Conservation (phyloP, 2,888 invertebrate genomes). For the Napeogenes sylphis region DNA sequence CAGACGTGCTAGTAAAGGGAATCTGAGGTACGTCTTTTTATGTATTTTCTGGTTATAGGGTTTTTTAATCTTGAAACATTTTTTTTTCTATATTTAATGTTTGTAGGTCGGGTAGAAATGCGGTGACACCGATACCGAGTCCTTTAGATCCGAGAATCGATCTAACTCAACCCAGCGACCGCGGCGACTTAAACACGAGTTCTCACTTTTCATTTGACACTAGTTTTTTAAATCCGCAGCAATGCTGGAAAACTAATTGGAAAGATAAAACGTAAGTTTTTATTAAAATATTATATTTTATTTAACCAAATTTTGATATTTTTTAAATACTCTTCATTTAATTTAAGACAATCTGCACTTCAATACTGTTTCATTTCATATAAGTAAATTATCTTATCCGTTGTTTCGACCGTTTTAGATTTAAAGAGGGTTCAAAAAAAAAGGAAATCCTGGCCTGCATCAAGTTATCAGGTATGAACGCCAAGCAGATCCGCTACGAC, state of each 20-base stretch:
- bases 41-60: neutral
- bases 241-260: conserved; percentile 67
- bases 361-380: neutral
- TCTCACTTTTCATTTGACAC: conserved; percentile 57
- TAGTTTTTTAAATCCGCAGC: conserved; percentile 40
- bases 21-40: conserved; percentile 45
- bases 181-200: conserved; percentile 27
- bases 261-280: conserved; percentile 62
- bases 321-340: no score
- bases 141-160: conserved; percentile 36
- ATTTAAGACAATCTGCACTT: no score
- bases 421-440: conserved; percentile 60
- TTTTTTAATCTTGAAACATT: neutral
- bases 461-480: conserved; percentile 67
- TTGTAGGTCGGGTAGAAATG: conserved; percentile 52
- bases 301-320: no score
- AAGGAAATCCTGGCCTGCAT: conserved; percentile 70
- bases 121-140: conserved; percentile 51
- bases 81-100: conserved; percentile 5
- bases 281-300: neutral
- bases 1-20: conserved; percentile 37
- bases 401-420: conserved; percentile 42
- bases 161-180: conserved; percentile 29
- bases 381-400: neutral
- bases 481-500: conserved; percentile 61